Percentiles rank a stretch among this genome's conserved stretches.
phyloP scores from a whole-genome alignment of 2,888 invertebrate species.

The Nomada goodeniana region DNA sequence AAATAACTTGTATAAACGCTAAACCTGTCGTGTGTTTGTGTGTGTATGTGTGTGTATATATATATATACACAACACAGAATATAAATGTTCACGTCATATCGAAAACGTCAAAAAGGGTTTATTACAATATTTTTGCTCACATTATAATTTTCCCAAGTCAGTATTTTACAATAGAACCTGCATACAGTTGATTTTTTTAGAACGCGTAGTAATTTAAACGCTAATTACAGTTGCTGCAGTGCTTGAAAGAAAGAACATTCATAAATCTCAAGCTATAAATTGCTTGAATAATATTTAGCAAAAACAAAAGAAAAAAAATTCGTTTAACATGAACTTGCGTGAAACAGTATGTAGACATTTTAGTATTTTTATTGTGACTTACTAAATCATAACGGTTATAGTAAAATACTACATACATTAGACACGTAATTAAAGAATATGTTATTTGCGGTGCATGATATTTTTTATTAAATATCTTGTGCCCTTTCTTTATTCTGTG shows the following conservation, averaged over 20 bases:
- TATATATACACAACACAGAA: background rate
- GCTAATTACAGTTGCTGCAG: slow-evolving; percentile 24
- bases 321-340: slow-evolving; percentile 51
- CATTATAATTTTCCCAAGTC: slow-evolving; percentile 34
- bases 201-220: slow-evolving; percentile 54
- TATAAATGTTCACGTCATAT: slow-evolving; percentile 20
- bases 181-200: slow-evolving; percentile 40
- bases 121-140: slow-evolving; percentile 17
- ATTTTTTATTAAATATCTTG: slow-evolving; percentile 48
- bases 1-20: slow-evolving; percentile 10
- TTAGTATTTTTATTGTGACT: slow-evolving; percentile 49
- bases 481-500: slow-evolving; percentile 49
- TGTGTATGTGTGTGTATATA: too few species aligned
- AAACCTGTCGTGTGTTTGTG: slow-evolving; percentile 28
- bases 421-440: slow-evolving; percentile 15
- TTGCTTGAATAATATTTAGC: slow-evolving; percentile 49
- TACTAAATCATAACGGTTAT: slow-evolving; percentile 20
- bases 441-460: slow-evolving; percentile 15
- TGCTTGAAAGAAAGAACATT: slow-evolving; percentile 11
- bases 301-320: slow-evolving; percentile 8
- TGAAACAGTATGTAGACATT: slow-evolving; percentile 19
- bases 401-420: slow-evolving; percentile 24
- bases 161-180: slow-evolving; percentile 36
- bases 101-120: slow-evolving; percentile 1
- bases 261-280: slow-evolving; percentile 8